phyloP scores from a whole-genome alignment of 2,888 invertebrate genomes.

The Mayetiola destructor region DNA sequence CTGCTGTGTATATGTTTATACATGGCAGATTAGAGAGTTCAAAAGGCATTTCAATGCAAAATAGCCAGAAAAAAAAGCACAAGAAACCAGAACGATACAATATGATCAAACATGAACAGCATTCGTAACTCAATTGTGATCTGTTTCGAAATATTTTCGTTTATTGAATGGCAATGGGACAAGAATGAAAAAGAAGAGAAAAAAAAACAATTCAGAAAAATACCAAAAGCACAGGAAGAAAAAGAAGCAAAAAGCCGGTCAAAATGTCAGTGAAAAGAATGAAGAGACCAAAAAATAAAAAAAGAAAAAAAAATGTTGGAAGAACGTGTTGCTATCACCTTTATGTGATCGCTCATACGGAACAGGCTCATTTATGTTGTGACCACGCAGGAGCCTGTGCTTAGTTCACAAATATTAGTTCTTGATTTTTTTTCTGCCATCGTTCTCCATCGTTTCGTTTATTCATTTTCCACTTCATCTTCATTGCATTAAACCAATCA shows the following conservation, averaged over 20 bases:
- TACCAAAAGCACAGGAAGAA: neutral
- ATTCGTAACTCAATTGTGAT: constrained; percentile 7
- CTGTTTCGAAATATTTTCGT: constrained; percentile 6
- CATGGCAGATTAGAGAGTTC: constrained; percentile 9
- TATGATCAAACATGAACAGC: constrained; percentile 1
- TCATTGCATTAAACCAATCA: too few relatives aligned
- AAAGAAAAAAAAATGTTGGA: constrained; percentile 8
- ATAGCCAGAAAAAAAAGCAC: neutral
- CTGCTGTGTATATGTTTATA: too few relatives aligned
- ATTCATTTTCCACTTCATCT: too few relatives aligned
- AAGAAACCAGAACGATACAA: neutral
- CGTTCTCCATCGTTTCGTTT: too few relatives aligned
- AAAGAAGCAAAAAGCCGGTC: neutral
- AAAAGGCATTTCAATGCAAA: neutral
- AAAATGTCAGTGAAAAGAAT: constrained; percentile 10
- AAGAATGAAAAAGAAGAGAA: neutral
- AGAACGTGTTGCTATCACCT: constrained; percentile 12
- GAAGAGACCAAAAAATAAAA: too few relatives aligned
- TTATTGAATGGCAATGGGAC: neutral
- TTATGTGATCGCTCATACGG: constrained; percentile 12
- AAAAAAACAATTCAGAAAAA: too few relatives aligned
- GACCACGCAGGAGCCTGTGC: too few relatives aligned
- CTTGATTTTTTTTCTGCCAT: too few relatives aligned
- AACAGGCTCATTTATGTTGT: neutral
- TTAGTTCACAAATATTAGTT: too few relatives aligned